Conservation (phyloP, 1,140 invertebrate genomes). For the Dinothrombium tinctorium region DNA sequence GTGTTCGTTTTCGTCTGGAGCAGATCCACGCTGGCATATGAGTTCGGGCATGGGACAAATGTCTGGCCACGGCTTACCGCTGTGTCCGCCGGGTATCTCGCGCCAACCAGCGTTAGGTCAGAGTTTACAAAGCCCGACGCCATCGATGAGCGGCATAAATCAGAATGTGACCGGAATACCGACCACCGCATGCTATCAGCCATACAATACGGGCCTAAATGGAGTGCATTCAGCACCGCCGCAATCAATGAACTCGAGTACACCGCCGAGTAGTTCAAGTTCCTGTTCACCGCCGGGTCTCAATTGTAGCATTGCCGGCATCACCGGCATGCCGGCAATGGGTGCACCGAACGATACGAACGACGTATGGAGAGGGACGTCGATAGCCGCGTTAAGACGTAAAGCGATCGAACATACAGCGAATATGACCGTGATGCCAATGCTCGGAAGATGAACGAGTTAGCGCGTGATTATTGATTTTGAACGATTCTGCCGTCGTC, state of each 20-base stretch:
- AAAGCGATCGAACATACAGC: constrained; percentile 25
- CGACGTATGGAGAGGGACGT: constrained; percentile 23
- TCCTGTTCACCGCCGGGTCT: background rate
- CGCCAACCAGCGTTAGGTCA: background rate
- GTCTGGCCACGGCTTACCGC: background rate
- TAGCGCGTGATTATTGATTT: too few relatives aligned
- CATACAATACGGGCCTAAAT: background rate
- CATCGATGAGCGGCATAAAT: background rate
- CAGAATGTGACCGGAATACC: background rate
- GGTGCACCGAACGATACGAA: constrained; percentile 9
- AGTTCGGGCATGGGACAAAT: background rate
- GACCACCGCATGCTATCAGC: background rate
- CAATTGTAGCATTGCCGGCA: background rate
- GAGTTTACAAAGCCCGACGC: background rate
- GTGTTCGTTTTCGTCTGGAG: constrained; percentile 40
- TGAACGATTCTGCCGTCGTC: too few relatives aligned
- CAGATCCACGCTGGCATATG: constrained; percentile 41
- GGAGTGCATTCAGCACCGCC: background rate
- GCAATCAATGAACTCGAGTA: background rate
- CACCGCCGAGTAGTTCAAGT: background rate
- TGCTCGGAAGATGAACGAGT: too few relatives aligned
- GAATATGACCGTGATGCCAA: constrained; percentile 16
- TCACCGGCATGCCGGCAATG: background rate
- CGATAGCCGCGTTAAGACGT: constrained; percentile 23
- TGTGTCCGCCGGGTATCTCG: background rate